Evolutionary conservation across 2,797 vertebrate species (phyloP).

Genomic region (Danio aesculapii): DNA sequence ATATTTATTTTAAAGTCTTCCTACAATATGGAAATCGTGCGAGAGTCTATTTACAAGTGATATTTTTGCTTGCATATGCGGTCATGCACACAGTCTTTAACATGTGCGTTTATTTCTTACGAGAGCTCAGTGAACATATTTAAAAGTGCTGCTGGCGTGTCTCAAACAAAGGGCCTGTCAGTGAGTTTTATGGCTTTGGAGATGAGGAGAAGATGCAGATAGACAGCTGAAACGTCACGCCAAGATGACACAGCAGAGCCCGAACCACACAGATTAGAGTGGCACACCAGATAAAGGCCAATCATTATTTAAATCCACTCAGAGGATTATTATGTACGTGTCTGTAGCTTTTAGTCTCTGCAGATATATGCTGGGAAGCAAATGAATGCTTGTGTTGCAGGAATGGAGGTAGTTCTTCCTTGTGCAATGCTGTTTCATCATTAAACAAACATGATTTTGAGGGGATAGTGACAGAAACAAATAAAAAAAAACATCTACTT

Average conservation of each 20-base stretch:
- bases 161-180: conserved; percentile 39
- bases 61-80: conserved; percentile 26
- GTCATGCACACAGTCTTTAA: not conserved
- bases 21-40: conserved; percentile 14
- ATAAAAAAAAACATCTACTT: not conserved
- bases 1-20: conserved; percentile 24
- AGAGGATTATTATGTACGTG: conserved; percentile 29
- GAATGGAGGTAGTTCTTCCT: not conserved
- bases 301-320: conserved; percentile 61
- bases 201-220: conserved; percentile 40
- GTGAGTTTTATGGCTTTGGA: conserved; percentile 43
- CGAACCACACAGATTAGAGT: conserved; percentile 56
- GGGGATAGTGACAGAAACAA: not conserved
- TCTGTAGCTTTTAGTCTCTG: not conserved
- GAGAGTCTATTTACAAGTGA: conserved; percentile 42
- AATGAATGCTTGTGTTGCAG: not conserved
- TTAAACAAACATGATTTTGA: not conserved
- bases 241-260: conserved; percentile 33
- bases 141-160: not conserved
- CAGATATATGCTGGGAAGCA: not conserved
- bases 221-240: conserved; percentile 5
- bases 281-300: conserved; percentile 51
- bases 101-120: not conserved
- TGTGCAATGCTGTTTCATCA: not conserved
- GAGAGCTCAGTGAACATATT: not conserved